Percentiles rank a stretch among this genome's conserved stretches.
phyloP scores from a whole-genome alignment of 2,888 invertebrate species.

The Protodeltote pygarga region DNA sequence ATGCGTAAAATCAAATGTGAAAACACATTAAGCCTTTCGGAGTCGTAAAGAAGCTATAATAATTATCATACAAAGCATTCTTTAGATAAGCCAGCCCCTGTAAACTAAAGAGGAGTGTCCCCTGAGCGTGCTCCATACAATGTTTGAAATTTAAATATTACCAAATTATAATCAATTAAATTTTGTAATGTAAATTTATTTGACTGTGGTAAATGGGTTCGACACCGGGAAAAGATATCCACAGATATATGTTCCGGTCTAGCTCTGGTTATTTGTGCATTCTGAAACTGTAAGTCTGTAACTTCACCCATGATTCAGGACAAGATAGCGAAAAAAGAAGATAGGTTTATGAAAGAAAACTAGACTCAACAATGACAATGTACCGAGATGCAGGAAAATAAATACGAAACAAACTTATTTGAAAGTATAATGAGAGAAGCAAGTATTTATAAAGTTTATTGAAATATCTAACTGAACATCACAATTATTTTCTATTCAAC shows the following conservation, averaged over 20 bases:
- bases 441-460: constrained; percentile 19
- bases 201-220: no score
- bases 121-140: no score
- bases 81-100: constrained; percentile 71
- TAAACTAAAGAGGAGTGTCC: no score
- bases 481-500: constrained; percentile 34
- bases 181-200: no score
- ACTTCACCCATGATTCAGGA: no score
- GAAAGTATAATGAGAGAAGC: constrained; percentile 46
- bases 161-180: no score
- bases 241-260: no score
- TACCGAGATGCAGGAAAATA: constrained; percentile 54
- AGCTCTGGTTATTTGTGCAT: no score
- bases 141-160: no score
- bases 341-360: constrained; percentile 60
- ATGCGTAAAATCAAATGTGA: constrained; percentile 42
- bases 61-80: constrained; percentile 73
- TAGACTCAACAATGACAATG: constrained; percentile 40
- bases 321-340: no score
- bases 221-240: no score
- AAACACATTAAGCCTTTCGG: constrained; percentile 50
- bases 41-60: constrained; percentile 60
- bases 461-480: constrained; percentile 22
- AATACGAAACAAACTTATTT: constrained; percentile 52
- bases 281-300: no score